phyloP scores from a whole-genome alignment of 1,140 invertebrate genomes.

The Ptiloglossa arizonensis region DNA sequence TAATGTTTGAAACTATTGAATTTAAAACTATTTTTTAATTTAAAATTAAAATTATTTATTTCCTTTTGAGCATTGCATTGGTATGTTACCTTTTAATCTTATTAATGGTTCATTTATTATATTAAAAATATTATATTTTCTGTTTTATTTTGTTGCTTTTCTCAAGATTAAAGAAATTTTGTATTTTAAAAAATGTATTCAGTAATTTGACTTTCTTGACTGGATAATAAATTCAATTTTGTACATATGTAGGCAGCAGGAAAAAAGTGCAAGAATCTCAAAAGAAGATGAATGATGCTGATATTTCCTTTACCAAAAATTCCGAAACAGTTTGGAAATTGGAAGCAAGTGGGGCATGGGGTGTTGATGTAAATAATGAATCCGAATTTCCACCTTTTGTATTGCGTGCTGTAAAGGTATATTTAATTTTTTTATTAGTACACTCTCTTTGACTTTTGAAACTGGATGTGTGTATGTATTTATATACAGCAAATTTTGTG shows the following conservation, averaged over 20 bases:
- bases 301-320: conserved; percentile 69
- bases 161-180: too few species aligned
- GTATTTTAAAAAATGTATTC: neutral
- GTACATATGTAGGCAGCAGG: conserved; percentile 79
- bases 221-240: conserved; percentile 64
- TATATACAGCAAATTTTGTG: too few species aligned
- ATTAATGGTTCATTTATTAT: too few species aligned
- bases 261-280: conserved; percentile 70
- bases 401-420: conserved; percentile 80
- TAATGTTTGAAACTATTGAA: too few species aligned
- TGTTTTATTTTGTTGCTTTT: too few species aligned
- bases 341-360: conserved; percentile 72
- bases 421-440: conserved; percentile 48
- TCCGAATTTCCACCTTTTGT: conserved; percentile 79
- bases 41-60: too few species aligned
- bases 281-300: conserved; percentile 64
- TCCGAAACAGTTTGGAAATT: conserved; percentile 74
- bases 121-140: too few species aligned
- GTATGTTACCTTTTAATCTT: too few species aligned
- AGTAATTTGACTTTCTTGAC: conserved; percentile 55
- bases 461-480: too few species aligned
- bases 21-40: too few species aligned
- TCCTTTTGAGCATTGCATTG: too few species aligned
- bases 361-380: conserved; percentile 73
- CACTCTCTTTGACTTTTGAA: too few species aligned